Conservation (phyloP, 2,888 invertebrate genomes). For the Coecobrya sp. region DNA sequence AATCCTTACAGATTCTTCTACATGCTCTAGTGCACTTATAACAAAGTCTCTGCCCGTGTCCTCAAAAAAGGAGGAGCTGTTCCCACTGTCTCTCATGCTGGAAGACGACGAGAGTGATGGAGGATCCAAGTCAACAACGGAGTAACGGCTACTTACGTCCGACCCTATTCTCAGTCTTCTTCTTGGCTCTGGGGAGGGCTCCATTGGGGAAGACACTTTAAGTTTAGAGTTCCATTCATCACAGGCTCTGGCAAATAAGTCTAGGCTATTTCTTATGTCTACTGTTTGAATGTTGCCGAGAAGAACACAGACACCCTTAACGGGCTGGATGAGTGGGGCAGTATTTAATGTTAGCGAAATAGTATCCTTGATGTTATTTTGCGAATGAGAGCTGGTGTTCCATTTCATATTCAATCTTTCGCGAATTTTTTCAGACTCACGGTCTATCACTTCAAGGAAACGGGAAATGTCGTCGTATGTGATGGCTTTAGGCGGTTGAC, state of each 20-base stretch:
- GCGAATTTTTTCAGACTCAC: slow-evolving; percentile 84
- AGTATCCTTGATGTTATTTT: slow-evolving; percentile 15
- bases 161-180: slow-evolving; percentile 83
- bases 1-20: slow-evolving; percentile 94
- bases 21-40: slow-evolving; percentile 87
- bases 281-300: slow-evolving; percentile 96
- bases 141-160: slow-evolving; percentile 81
- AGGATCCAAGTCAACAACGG: slow-evolving; percentile 85
- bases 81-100: background rate
- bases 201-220: slow-evolving; percentile 73
- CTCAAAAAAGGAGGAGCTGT: slow-evolving; percentile 16
- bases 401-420: slow-evolving; percentile 81
- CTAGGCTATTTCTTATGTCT: slow-evolving; percentile 94
- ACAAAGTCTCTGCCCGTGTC: slow-evolving; percentile 83
- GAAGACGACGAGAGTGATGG: background rate
- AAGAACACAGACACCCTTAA: slow-evolving; percentile 96
- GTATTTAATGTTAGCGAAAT: slow-evolving; percentile 88
- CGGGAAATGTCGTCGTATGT: slow-evolving; percentile 91
- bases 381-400: background rate
- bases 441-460: slow-evolving; percentile 86
- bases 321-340: slow-evolving; percentile 94
- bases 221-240: slow-evolving; percentile 85
- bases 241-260: slow-evolving; percentile 90
- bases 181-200: slow-evolving; percentile 74
- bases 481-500: slow-evolving; percentile 92